phyloP scores from a whole-genome alignment of 1,140 invertebrate species.

The Ruditapes philippinarum region DNA sequence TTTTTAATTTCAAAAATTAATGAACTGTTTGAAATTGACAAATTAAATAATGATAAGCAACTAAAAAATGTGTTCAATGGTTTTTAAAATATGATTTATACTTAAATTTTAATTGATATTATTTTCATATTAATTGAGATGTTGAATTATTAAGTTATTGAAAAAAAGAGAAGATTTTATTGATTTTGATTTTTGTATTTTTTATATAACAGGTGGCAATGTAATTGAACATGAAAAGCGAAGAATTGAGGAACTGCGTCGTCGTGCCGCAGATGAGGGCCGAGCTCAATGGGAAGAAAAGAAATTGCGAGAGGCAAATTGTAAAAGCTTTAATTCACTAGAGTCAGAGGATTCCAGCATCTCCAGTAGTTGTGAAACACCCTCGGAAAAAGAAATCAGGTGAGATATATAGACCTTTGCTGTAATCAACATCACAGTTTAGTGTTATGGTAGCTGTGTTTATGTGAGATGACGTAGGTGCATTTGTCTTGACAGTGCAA shows the following conservation, averaged over 20 bases:
- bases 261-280: slow-evolving; percentile 95
- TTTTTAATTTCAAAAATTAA: too few species aligned
- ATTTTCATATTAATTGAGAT: too few species aligned
- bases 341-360: slow-evolving; percentile 90
- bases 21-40: too few species aligned
- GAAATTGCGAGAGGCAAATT: slow-evolving; percentile 88
- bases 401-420: neutral
- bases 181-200: neutral
- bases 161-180: too few species aligned
- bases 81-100: too few species aligned
- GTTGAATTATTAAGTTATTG: too few species aligned
- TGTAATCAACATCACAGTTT: too few species aligned
- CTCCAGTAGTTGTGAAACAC: slow-evolving; percentile 89
- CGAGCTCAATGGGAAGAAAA: slow-evolving; percentile 93
- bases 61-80: too few species aligned
- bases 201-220: slow-evolving; percentile 86
- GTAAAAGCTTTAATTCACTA: slow-evolving; percentile 91
- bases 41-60: too few species aligned
- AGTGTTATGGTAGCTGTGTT: too few species aligned
- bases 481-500: too few species aligned
- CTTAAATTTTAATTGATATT: too few species aligned
- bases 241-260: slow-evolving; percentile 94
- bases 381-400: slow-evolving; percentile 89
- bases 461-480: neutral
- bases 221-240: slow-evolving; percentile 96